Evolutionary conservation across 2,888 invertebrate genomes (phyloP), one percentile per base, ranked within the genome.

Genomic region (Plutella xylostella): DNA sequence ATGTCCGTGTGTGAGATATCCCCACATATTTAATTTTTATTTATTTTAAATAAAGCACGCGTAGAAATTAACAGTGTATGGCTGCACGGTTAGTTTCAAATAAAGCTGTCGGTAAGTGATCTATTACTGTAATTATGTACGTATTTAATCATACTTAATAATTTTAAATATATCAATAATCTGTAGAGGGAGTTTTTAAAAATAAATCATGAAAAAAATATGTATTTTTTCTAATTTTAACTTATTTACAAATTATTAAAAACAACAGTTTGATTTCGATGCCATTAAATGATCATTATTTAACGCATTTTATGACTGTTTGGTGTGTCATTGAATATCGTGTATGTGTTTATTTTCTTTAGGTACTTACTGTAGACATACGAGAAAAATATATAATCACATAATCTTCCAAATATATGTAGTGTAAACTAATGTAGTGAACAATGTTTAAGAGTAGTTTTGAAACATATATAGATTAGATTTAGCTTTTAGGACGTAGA

Each of bases 381-480:
- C n/a, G n/a, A n/a, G n/a, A n/a, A 43, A 28, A 43, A 17, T 15
- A 55, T 58, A 52, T 72, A 66, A 73, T 77, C 77, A 77, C 76
- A 53, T 66, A 58, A 61, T 72, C 78, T 79, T 78, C 77, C 77
- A 77, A 48, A 28, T 33, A 34, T 21, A 20, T 21, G 30, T 12
- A 20, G 17, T 18, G 6, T 19, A 19, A 7, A 22, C 15, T 9
- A n/a, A 41, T 41, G 31, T 30, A 17, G n/a, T 18, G 12, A 19
- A 41, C 15, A 12, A 12, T 4, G 25, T 17, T 15, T 12, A 12
- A 12, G 11, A 14, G 4, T 19, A 9, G 7, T 15, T 34, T 15
- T 7, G 17, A 34, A 37, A 19, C 9, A 37, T 19, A 12, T 7
- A 11, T 12, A 7, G 9, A 4, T 18, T 4, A 37, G 20, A 20